These are phyloP conservation scores for Haliclystus octoradiatus DNA, from an alignment of 30 jellyfish, hydroid and myxozoan species.

Conservation along the genomic window DNA sequence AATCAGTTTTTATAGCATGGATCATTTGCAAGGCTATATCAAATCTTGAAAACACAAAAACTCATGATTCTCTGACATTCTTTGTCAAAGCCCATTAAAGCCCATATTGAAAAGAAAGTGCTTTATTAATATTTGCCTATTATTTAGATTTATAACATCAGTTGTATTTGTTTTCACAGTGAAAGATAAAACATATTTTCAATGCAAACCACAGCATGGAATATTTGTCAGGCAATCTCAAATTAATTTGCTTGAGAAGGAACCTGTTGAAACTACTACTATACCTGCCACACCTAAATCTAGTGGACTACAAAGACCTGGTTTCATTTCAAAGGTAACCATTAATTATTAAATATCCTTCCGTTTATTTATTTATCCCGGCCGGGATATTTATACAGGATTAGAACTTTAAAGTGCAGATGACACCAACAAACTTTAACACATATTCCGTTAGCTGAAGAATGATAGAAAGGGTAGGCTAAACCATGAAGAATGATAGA, in stretches of 20 bases:
- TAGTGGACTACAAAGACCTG: slow-evolving; percentile 44
- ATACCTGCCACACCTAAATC: slow-evolving; percentile 5
- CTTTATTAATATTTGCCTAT: no score
- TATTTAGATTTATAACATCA: no score
- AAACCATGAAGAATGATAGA: no score
- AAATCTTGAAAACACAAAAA: no score
- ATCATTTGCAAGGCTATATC: no score
- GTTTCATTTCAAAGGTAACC: slow-evolving; percentile 36
- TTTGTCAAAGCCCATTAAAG: no score
- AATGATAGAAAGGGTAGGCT: no score
- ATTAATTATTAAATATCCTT: neutral
- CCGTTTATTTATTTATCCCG: no score
- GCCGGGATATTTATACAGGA: no score
- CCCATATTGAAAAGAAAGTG: no score
- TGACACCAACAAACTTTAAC: neutral
- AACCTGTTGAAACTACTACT: slow-evolving; percentile 7
- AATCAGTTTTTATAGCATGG: no score
- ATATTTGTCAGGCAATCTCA: slow-evolving; percentile 92
- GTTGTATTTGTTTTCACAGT: slow-evolving; percentile 25
- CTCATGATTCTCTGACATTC: no score
- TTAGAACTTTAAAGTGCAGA: neutral
- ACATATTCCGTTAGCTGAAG: neutral
- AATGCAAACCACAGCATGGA: slow-evolving; percentile 88
- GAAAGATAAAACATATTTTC: slow-evolving; percentile 69
- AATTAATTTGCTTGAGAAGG: slow-evolving; percentile 29